Evolutionary conservation across 2,797 vertebrate species (phyloP), one percentile per base, ranked within the genome.

Genomic region (Columba guinea): DNA sequence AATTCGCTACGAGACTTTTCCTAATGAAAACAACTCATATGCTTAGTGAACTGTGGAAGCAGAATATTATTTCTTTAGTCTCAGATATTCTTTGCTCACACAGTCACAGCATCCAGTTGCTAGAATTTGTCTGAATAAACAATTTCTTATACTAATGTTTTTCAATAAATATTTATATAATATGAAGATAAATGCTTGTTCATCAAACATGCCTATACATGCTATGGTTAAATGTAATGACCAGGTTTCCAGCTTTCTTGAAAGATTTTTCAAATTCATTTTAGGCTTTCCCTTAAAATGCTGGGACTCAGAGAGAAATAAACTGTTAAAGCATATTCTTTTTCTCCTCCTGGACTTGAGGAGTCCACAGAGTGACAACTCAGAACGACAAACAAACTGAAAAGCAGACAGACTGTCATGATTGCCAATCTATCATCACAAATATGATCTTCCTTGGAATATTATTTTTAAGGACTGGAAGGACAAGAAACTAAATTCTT

Each of bases 321-420:
- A 83, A 84, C 34, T 26, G 35, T 89, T 97, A 95, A 86, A 94
- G 28, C 44, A 76, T 37, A 37, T 37, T 91, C 55, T 90, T 69
- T 78, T 91, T 91, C 85, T 83, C 78, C 56, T 62, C 68, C 70
- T 90, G 67, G 95, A 93, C 83, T 84, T 83, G 48, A 94, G 60
- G 58, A 91, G 74, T 95, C 90, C 94, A 82, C 94, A 96, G 94
- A 97, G 71, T 88, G 49, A 89, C 97, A 94, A 95, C 58, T 97
- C 91, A 97, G 93, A 98, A 96, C 74, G 97, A 81, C 26, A 94
- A 97, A 93, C 87, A 97, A 95, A 90, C 52, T 5, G 69, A 94
- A 87, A 96, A 94, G 63, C 82, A 97, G 85, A 92, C 86, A 94
- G 55, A 92, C 71, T 96, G 90, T 94, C 95, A 95, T 85, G 93